Evolutionary conservation across 2,888 invertebrate species (phyloP).

Genomic region (Drosophila incognita): DNA sequence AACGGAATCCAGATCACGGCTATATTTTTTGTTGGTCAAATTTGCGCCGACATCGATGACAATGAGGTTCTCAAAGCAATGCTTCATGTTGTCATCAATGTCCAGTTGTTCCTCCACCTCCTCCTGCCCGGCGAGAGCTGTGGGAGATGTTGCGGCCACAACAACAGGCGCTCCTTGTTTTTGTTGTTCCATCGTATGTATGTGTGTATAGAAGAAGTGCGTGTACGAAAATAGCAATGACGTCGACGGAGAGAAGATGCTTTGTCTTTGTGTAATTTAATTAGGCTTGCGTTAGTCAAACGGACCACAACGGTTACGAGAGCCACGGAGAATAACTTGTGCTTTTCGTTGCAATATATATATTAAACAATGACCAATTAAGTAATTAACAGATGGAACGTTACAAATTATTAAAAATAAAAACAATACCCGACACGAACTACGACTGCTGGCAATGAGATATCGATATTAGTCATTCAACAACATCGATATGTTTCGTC

Average conservation of each 20-base stretch:
- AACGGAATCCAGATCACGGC: slow-evolving; percentile 95
- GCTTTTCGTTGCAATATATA: slow-evolving; percentile 54
- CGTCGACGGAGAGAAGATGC: slow-evolving; percentile 64
- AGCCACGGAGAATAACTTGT: slow-evolving; percentile 34
- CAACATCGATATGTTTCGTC: slow-evolving; percentile 8
- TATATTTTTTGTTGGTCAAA: slow-evolving; percentile 96
- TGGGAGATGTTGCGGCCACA: slow-evolving; percentile 42
- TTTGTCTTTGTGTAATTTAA: slow-evolving; percentile 66
- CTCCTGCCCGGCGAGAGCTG: slow-evolving; percentile 50
- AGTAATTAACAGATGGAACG: slow-evolving; percentile 48
- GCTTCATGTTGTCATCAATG: slow-evolving; percentile 87
- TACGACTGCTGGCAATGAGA: slow-evolving; percentile 69
- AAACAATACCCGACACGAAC: slow-evolving; percentile 74
- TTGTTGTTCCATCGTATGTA: slow-evolving; percentile 64
- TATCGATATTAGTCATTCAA: slow-evolving; percentile 20
- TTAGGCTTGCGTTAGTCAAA: slow-evolving; percentile 57
- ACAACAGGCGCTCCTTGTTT: slow-evolving; percentile 46
- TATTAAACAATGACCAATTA: slow-evolving; percentile 46
- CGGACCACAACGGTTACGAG: slow-evolving; percentile 54
- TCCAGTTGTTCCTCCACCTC: slow-evolving; percentile 69
- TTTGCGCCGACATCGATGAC: slow-evolving; percentile 96
- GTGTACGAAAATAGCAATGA: slow-evolving; percentile 80
- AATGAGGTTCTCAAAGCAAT: slow-evolving; percentile 95
- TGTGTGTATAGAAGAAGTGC: slow-evolving; percentile 29
- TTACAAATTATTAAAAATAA: slow-evolving; percentile 63